Evolutionary conservation across 30 jellyfish, hydroid and myxozoan species (phyloP).

Genomic region (Cassiopea andromeda): DNA sequence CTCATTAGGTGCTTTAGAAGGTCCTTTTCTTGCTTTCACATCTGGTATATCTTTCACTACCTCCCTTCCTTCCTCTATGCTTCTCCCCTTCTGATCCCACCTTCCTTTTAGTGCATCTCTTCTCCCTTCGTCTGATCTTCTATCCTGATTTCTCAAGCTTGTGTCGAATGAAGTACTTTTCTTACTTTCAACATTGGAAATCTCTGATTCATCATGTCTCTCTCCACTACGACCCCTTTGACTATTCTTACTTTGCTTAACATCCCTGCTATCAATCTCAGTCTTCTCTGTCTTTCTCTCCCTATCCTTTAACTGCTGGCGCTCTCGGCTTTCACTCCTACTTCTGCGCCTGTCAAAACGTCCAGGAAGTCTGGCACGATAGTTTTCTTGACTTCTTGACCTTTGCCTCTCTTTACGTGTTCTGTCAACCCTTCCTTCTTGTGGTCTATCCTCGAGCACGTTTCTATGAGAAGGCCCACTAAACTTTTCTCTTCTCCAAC

Average conservation of each 20-base stretch:
- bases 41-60: not conserved
- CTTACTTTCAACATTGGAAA: not conserved
- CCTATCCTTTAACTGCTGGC: not conserved
- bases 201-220: not conserved
- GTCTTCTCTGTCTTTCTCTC: not conserved
- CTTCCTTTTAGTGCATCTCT: not conserved
- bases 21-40: not conserved
- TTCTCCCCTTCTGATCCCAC: slow-evolving; percentile 11
- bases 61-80: not conserved
- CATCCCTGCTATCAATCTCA: not conserved
- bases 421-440: slow-evolving; percentile 27
- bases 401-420: slow-evolving; percentile 20
- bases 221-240: slow-evolving; percentile 16
- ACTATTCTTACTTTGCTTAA: not conserved
- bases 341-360: slow-evolving; percentile 66
- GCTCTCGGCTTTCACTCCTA: slow-evolving; percentile 57
- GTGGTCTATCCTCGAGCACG: slow-evolving; percentile 1
- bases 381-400: slow-evolving; percentile 11
- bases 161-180: not conserved
- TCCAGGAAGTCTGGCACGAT: slow-evolving; percentile 56
- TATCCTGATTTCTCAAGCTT: not conserved
- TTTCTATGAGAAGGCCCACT: slow-evolving; percentile 28
- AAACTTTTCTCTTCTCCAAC: slow-evolving; percentile 25
- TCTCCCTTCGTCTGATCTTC: slow-evolving; percentile 3
- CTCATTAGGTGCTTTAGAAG: not conserved